phyloP scores from a whole-genome alignment of 2,888 invertebrate species.

The Euclidia mi region DNA sequence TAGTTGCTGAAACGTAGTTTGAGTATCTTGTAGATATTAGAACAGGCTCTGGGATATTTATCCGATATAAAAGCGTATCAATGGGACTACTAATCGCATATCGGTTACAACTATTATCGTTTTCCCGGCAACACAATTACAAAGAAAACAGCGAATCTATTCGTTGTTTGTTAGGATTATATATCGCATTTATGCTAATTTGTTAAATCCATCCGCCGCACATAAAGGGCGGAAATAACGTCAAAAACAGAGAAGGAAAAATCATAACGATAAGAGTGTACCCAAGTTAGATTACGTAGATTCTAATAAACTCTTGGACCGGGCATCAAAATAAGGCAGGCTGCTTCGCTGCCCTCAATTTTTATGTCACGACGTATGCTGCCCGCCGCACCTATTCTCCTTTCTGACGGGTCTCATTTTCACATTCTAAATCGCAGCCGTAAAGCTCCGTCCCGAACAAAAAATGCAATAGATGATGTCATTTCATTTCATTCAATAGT shows the following conservation, averaged over 20 bases:
- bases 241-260: constrained; percentile 26
- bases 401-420: constrained; percentile 21
- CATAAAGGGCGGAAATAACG: constrained; percentile 3
- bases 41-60: background rate
- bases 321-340: constrained; percentile 32
- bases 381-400: constrained; percentile 8
- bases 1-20: background rate
- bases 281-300: constrained; percentile 38
- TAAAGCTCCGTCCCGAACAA: constrained; percentile 19
- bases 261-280: constrained; percentile 21
- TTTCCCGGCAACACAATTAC: constrained; percentile 28
- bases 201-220: constrained; percentile 14
- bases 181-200: constrained; percentile 21
- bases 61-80: too few relatives aligned
- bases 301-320: constrained; percentile 42
- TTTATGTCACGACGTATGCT: constrained; percentile 18
- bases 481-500: constrained; percentile 24
- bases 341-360: constrained; percentile 17
- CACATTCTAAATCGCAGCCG: constrained; percentile 25
- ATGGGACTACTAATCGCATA: constrained; percentile 2
- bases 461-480: constrained; percentile 39
- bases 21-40: background rate
- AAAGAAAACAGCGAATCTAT: constrained; percentile 34
- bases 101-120: constrained; percentile 16
- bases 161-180: constrained; percentile 9